These are phyloP conservation scores for Champsocephalus esox DNA, from an alignment of 2,797 vertebrate genomes.

Conservation along the genomic window DNA sequence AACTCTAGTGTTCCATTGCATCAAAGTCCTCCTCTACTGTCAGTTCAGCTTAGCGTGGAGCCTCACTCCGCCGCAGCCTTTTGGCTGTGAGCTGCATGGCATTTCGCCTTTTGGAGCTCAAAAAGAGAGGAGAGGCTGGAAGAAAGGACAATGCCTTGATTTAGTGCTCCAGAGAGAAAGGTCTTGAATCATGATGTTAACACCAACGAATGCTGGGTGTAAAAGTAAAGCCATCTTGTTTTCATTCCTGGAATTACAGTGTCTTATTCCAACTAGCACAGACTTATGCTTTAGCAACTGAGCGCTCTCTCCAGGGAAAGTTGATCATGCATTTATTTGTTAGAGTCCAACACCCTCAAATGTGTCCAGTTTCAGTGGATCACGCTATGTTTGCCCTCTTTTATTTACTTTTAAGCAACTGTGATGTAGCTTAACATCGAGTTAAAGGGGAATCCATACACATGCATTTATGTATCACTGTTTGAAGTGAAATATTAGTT, in stretches of 20 bases:
- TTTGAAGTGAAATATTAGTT: not conserved
- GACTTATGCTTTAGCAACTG: not conserved
- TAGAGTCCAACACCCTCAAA: not conserved
- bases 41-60: conserved; percentile 70
- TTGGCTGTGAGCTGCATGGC: conserved; percentile 73
- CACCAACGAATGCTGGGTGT: conserved; percentile 22
- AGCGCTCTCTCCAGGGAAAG: not conserved
- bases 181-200: conserved; percentile 53
- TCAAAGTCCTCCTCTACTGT: conserved; percentile 72
- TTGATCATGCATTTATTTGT: not conserved
- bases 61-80: conserved; percentile 64
- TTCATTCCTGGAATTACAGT: not conserved
- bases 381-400: not conserved
- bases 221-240: conserved; percentile 3
- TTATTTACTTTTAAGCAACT: conserved; percentile 1
- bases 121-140: conserved; percentile 42
- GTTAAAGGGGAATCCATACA: not conserved
- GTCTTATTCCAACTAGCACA: not conserved
- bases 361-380: not conserved
- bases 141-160: conserved; percentile 58
- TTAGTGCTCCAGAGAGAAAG: conserved; percentile 62
- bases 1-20: conserved; percentile 65
- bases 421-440: not conserved
- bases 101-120: conserved; percentile 66
- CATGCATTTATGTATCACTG: not conserved